Base-by-base conservation (phyloP, 2,797 vertebrate genomes). In the Cebuella pygmaea region DNA sequence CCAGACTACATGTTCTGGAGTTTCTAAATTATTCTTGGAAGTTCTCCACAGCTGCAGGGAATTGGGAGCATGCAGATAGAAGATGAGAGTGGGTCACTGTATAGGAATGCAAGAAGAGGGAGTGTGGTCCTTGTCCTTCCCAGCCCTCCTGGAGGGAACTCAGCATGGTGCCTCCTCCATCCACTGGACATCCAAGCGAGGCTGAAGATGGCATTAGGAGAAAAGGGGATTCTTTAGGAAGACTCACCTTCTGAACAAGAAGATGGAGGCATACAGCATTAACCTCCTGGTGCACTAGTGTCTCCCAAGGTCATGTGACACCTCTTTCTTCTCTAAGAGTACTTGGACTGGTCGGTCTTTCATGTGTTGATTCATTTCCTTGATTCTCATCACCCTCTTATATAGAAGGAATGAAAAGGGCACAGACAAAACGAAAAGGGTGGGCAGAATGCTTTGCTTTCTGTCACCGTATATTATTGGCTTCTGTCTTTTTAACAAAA, bases 81-180 rank as follows among this genome's bases (percentile, higher is more conserved):
- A 2, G 44, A 4, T 0, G 9, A 67, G 10, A n/a, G 1, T 3
- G 26, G 4, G 8, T 2, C 17, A 22, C 2, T 7, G 0, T 0
- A 3, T 0, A 30, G 14, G 33, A 86, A 1, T 2, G 1, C 5
- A 0, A 0, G 61, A 0, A 20, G 7, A 50, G 3, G 48, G 12
- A 7, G 2, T 5, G 2, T 5, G 5, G 0, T 4, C 13, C 2
- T 7, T 8, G 2, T 2, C 41, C 9, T 10, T 14, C 4, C 5
- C 8, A 33, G 7, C 8, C 30, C 27, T 50, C 0, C 1, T 22
- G 33, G 48, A 80, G 11, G 20, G 4, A 22, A 39, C 1, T 33
- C 44, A 55, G 15, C 14, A 1, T 4, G 6, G 17, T 0, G 2
- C 48, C 64, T 87, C 50, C 4, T 20, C 5, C 20, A 0, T 7